Evolutionary conservation across 2,888 invertebrate genomes (phyloP).

Genomic region (Cremastobaeus sp.): DNA sequence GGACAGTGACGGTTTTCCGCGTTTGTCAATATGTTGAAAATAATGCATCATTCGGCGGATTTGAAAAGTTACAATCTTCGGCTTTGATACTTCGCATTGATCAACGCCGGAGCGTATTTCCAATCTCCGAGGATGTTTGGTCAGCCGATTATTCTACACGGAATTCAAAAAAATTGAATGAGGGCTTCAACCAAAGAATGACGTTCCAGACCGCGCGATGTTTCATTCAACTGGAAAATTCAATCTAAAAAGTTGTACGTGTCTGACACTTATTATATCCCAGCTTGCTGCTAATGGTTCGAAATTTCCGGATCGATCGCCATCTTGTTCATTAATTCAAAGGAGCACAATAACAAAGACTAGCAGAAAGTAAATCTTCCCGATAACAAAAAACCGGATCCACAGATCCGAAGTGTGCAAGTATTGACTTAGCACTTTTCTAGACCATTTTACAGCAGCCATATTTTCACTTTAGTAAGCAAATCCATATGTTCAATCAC

Average conservation of each 20-base stretch:
- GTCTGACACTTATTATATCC: constrained; percentile 44
- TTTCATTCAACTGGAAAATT: constrained; percentile 42
- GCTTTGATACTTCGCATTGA: constrained; percentile 47
- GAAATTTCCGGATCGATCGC: constrained; percentile 25
- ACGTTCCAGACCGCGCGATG: constrained; percentile 11
- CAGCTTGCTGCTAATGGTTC: constrained; percentile 14
- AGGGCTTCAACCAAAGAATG: constrained; percentile 15
- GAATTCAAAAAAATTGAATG: constrained; percentile 31
- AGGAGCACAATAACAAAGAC: constrained; percentile 2
- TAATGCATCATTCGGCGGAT: constrained; percentile 22
- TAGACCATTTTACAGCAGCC: too few relatives aligned
- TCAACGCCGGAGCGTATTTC: constrained; percentile 43
- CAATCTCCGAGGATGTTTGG: constrained; percentile 48
- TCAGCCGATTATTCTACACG: constrained; percentile 54
- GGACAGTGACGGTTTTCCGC: constrained; percentile 6
- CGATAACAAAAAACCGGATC: too few relatives aligned
- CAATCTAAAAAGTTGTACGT: constrained; percentile 51
- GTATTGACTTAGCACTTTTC: too few relatives aligned
- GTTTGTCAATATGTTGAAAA: constrained; percentile 37
- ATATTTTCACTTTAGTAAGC: too few relatives aligned
- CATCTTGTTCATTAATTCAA: constrained; percentile 30
- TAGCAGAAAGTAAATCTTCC: not conserved
- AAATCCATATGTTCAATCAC: too few relatives aligned
- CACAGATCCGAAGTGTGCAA: too few relatives aligned
- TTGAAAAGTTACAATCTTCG: constrained; percentile 41